Base-by-base conservation (phyloP, 2,113 vertebrate genomes). In the Zootoca vivipara region DNA sequence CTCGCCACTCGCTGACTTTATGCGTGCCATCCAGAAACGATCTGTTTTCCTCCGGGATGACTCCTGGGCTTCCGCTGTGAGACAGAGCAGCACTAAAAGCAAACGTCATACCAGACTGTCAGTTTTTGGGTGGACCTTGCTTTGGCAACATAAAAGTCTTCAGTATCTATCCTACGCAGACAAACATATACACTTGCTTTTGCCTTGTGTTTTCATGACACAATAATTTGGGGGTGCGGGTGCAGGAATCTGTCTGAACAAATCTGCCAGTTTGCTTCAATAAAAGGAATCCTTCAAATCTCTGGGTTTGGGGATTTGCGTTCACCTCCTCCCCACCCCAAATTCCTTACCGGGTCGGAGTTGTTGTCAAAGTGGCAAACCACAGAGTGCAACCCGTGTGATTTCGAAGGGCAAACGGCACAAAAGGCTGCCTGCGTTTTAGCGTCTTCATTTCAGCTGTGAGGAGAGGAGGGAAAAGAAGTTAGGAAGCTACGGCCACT, bases 301-400 rank as follows among this genome's bases (percentile, higher is more conserved):
- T 52, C 28, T 33, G 16, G 30, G n/a, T 77, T 13, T 70, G 67
- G 28, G 3, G 4, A 1, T 3, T 18, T 5, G 22, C 0, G 2
- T 15, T 26, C 5, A 62, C 4, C 5, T 1, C 9, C 40, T n/a
- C 10, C 46, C 18, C n/a, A 2, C 28, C 18, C 40, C n/a, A 15
- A 33, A 73, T 5, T 85, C 30, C 97, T 95, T 94, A 99, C 99
- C 99, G 98, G 58, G 99, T 99, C 1, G 99, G 99, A 0, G 98
- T 99, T 4, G 98, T 99, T 16, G 99, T 99, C 40, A 99, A 95
- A 1, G 98, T 99, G 81, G 99, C 98, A 87, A 99, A 99, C 98
- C 98, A 99, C 87, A 99, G 95, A 7, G 99, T 99, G 69, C 99
- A 99, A 0, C 99, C 99, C 0, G 99, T 99, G 89, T 98, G 98